Evolutionary conservation across 2,113 vertebrate genomes (phyloP).

Genomic region (Megaceryle maxima): DNA sequence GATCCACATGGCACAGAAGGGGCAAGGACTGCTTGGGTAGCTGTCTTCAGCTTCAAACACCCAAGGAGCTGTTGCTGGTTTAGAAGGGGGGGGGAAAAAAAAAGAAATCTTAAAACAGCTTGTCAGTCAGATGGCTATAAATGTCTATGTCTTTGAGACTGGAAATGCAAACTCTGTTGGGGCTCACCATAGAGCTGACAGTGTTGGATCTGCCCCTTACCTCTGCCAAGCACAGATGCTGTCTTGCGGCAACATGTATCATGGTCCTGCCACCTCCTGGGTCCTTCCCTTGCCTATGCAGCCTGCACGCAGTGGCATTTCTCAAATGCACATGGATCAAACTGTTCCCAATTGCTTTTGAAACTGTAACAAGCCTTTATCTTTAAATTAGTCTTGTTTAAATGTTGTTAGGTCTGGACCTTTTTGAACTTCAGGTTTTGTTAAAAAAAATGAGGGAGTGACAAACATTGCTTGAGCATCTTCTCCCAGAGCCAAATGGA

Average conservation of each 20-base stretch:
- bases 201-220: not conserved
- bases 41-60: not conserved
- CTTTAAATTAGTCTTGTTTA: not conserved
- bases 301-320: not conserved
- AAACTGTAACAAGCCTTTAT: not conserved
- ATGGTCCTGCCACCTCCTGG: not conserved
- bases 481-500: not conserved
- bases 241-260: rapidly evolving
- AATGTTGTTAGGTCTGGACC: not conserved
- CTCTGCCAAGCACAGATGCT: not conserved
- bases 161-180: not conserved
- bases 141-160: not conserved
- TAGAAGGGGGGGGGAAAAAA: not conserved
- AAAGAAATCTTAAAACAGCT: not conserved
- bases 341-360: not conserved
- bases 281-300: not conserved
- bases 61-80: not conserved
- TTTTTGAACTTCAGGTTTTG: not conserved
- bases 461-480: not conserved
- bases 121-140: not conserved
- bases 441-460: not conserved
- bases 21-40: not conserved
- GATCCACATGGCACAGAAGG: not conserved
- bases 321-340: not conserved
- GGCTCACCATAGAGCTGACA: not conserved